phyloP scores from a whole-genome alignment of 2,888 invertebrate genomes.

The Ornithoptera priamus region DNA sequence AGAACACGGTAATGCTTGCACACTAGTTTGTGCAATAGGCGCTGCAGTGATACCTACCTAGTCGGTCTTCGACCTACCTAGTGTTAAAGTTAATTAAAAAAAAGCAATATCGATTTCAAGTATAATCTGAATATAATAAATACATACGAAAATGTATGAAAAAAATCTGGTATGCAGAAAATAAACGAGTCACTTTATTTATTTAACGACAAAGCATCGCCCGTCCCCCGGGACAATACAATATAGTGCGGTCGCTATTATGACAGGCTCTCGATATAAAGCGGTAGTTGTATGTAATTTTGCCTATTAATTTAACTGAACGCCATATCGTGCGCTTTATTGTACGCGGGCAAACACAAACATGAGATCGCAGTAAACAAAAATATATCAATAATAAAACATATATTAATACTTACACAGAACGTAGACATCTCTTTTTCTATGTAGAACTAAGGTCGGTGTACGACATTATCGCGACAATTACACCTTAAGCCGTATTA shows the following conservation, averaged over 20 bases:
- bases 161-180: conserved; percentile 14
- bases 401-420: neutral
- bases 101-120: neutral
- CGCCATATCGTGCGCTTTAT: conserved; percentile 22
- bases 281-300: conserved; percentile 23
- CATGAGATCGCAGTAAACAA: neutral
- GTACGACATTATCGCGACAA: too few species aligned
- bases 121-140: neutral
- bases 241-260: conserved; percentile 19
- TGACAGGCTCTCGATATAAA: conserved; percentile 23
- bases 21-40: too few species aligned
- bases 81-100: neutral
- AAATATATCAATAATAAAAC: neutral
- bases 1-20: too few species aligned
- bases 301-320: conserved; percentile 28
- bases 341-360: conserved; percentile 1
- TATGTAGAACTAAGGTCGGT: too few species aligned
- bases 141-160: conserved; percentile 7
- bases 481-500: too few species aligned
- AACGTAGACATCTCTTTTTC: neutral
- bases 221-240: conserved; percentile 22
- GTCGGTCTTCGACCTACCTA: too few species aligned
- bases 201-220: conserved; percentile 24
- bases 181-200: conserved; percentile 19
- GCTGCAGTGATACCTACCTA: too few species aligned